phyloP scores from a whole-genome alignment of 2,888 invertebrate genomes.

The Syrista parreyssii region DNA sequence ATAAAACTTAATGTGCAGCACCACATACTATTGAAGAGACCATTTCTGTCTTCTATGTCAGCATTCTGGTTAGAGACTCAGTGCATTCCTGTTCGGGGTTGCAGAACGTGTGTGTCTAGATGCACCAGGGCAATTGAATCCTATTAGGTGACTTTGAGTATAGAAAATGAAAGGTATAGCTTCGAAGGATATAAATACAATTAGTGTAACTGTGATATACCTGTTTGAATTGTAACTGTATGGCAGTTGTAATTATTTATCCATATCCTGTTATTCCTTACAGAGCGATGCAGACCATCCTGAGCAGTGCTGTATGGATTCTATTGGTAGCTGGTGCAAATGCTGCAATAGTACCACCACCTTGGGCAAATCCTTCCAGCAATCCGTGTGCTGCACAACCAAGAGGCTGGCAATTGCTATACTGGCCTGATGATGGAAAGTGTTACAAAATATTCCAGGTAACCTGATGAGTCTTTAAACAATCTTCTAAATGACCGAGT shows the following conservation, averaged over 20 bases:
- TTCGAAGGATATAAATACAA: too few species aligned
- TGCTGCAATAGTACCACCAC: conserved; percentile 81
- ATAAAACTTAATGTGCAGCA: neutral
- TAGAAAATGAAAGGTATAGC: neutral
- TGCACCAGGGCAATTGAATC: neutral
- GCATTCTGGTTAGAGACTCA: neutral
- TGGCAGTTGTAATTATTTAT: neutral
- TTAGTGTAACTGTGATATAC: too few species aligned
- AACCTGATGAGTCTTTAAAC: conserved; percentile 28
- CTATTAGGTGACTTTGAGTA: neutral
- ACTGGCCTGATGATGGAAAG: conserved; percentile 85
- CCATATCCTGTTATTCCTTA: conserved; percentile 22
- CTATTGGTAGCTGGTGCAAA: conserved; percentile 56
- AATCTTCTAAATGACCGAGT: neutral
- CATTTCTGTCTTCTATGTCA: neutral
- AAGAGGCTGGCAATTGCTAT: conserved; percentile 86
- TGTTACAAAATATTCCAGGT: conserved; percentile 90
- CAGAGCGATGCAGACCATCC: conserved; percentile 45
- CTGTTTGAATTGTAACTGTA: neutral
- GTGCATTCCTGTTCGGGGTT: neutral
- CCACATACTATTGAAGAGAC: neutral
- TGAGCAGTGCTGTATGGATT: conserved; percentile 39
- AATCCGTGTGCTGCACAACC: conserved; percentile 87
- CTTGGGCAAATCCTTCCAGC: conserved; percentile 84
- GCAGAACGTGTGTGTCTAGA: neutral